Percentiles rank a stretch among this genome's conserved stretches.
These are phyloP conservation scores for Daphoenositta chrysoptera DNA, from an alignment of 2,113 vertebrate species.

Conservation along the genomic window DNA sequence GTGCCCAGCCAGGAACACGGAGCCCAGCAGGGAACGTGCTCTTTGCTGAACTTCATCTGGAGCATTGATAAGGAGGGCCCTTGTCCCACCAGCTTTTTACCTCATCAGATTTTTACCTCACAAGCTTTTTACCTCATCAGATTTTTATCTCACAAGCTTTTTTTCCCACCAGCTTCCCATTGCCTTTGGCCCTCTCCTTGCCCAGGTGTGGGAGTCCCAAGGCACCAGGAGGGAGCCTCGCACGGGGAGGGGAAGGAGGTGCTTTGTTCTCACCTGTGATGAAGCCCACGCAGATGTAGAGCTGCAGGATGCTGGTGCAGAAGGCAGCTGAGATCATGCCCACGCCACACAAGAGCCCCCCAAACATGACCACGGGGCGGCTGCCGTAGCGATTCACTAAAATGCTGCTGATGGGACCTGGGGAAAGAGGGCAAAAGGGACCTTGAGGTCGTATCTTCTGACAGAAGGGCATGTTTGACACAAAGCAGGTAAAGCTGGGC, in stretches of 20 bases:
- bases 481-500: background rate
- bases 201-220: background rate
- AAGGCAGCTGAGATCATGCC: conserved; percentile 79
- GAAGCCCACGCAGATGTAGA: conserved; percentile 79
- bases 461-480: background rate
- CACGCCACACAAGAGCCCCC: conserved; percentile 76
- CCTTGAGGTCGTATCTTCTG: background rate
- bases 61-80: background rate
- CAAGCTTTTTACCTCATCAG: background rate
- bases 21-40: rapidly evolving
- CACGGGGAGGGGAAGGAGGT: rapidly evolving
- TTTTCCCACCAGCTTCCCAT: background rate
- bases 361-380: conserved; percentile 77
- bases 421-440: background rate
- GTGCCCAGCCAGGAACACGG: rapidly evolving
- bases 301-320: conserved; percentile 77
- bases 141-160: background rate
- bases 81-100: background rate
- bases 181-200: rapidly evolving
- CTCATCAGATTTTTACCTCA: background rate
- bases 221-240: background rate
- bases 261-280: conserved; percentile 74
- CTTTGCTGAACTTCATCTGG: background rate
- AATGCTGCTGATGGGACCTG: conserved; percentile 80
- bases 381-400: conserved; percentile 80